Base-by-base conservation (phyloP, 1,140 invertebrate species). In the Brachionus calyciflorus region DNA sequence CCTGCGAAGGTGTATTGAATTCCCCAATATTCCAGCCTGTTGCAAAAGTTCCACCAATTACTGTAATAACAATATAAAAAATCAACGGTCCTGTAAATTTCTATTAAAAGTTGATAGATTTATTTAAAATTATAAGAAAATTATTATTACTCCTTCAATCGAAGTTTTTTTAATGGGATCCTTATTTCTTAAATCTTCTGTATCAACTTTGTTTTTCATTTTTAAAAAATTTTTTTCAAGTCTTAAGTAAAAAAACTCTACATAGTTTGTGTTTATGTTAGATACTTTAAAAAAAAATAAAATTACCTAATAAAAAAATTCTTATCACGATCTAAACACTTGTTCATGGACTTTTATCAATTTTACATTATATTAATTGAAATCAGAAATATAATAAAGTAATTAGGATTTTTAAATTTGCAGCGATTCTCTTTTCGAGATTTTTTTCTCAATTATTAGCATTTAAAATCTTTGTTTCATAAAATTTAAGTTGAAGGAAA, bases 21-120 rank as follows among this genome's bases (percentile, higher is more conserved):
- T 51, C 46, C 5, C 69, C 69, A 73, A 73, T 73, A 41, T 73
- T 49, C 69, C 69, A 73, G n/a, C 69, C 69, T 19, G 51, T 55
- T n/a, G 51, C 51, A 51, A 37, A 73, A 33, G 69, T 73, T 4
- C 69, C 69, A 51, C 69, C 69, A 51, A 73, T 51, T 28, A 73
- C 69, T 4, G 69, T 51, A 12, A 73, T 55, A 17, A 55, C 9
- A 28, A 73, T 73, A 21, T 49, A 73, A 46, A 51, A 73, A 51
- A 73, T 5, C 10, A 73, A 51, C 19, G 26, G 28, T 12, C 69
- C 30, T 21, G 69, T 73, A 9, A 73, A 73, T 73, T 30, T 73
- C 69, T 73, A 24, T 24, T 24, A 24, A 24, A n/a, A 65, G n/a
- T n/a, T n/a, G n/a, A n/a, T n/a, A n/a, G n/a, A n/a, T n/a, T n/a